Evolutionary conservation across 2,113 vertebrate genomes (phyloP).

Genomic region (Grammomys surdaster): DNA sequence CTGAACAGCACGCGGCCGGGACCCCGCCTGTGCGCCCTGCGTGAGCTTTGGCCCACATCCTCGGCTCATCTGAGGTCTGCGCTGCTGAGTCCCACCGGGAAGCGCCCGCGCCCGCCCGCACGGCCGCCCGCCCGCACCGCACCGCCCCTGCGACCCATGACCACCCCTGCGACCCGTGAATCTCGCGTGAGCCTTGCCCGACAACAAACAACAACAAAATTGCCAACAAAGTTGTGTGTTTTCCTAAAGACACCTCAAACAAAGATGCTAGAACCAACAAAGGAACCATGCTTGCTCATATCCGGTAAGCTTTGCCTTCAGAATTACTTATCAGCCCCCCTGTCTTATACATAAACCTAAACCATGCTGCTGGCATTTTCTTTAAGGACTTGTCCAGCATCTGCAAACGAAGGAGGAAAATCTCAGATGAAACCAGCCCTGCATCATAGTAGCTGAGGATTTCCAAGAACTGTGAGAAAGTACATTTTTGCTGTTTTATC

Average conservation of each 20-base stretch:
- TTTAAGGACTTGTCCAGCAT: neutral
- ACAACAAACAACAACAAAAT: neutral
- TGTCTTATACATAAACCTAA: neutral
- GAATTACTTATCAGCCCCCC: neutral
- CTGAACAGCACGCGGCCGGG: no score
- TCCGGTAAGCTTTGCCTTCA: neutral
- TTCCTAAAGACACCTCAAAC: neutral
- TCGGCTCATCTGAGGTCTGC: no score
- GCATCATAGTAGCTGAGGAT: neutral
- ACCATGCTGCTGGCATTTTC: neutral
- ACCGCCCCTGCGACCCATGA: no score
- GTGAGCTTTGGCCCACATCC: no score
- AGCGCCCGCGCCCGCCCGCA: no score
- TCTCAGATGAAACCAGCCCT: neutral
- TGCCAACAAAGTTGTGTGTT: neutral
- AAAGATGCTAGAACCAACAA: neutral
- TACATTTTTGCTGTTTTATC: neutral
- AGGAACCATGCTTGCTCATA: neutral
- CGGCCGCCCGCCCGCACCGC: no score
- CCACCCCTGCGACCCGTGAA: no score
- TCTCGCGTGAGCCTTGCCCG: no score
- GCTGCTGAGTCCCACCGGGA: no score
- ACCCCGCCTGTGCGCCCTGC: no score
- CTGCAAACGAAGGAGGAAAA: neutral
- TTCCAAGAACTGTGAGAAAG: neutral